These are phyloP conservation scores for Antedon mediterranea DNA, from an alignment of 53 echinoderm and acorn worm genomes.

Conservation along the genomic window DNA sequence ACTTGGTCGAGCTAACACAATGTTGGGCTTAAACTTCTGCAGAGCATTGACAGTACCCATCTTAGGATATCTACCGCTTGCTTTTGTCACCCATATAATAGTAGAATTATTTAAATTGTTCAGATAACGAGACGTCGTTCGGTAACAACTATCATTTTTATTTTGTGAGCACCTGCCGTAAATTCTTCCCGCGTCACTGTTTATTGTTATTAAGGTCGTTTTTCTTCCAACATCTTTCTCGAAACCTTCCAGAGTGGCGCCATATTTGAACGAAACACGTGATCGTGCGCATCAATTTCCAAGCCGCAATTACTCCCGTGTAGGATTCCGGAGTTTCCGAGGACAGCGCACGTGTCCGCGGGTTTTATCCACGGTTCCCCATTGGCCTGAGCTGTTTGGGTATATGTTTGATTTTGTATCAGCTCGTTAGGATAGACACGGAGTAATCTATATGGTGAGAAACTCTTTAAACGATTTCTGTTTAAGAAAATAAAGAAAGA, in stretches of 20 bases:
- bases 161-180: not conserved
- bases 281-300: not conserved
- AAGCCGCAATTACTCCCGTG: not conserved
- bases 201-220: not conserved
- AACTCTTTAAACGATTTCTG: no score
- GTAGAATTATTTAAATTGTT: not conserved
- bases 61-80: not conserved
- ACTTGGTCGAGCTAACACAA: not conserved
- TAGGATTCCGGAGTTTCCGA: not conserved
- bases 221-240: not conserved
- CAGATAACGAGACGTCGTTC: not conserved
- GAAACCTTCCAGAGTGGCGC: not conserved
- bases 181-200: not conserved
- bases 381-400: no score
- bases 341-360: not conserved
- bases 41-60: not conserved
- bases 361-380: not conserved
- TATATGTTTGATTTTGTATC: no score
- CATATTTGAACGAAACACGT: not conserved
- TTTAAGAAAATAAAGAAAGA: no score
- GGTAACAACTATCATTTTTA: not conserved
- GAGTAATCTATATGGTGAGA: no score
- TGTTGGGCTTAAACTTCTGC: not conserved
- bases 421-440: no score
- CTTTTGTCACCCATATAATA: not conserved